Evolutionary conservation across 2,888 invertebrate species (phyloP).

Genomic region (Ypsolopha scabrella): DNA sequence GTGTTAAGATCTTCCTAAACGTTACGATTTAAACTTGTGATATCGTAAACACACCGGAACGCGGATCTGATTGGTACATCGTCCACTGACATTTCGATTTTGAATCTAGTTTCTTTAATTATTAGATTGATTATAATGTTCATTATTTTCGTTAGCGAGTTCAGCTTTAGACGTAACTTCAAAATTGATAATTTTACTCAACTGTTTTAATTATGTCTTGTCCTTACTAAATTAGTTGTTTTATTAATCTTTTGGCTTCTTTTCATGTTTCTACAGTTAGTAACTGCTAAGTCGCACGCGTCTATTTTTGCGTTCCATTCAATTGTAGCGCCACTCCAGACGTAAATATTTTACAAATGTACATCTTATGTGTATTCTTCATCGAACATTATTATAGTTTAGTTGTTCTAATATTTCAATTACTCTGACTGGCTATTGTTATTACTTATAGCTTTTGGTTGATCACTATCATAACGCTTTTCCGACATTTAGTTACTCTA

Average conservation of each 20-base stretch:
- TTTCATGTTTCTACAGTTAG: too few relatives aligned
- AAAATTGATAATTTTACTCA: not conserved
- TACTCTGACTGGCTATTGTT: too few relatives aligned
- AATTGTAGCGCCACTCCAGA: constrained; percentile 15
- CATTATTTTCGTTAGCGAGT: not conserved
- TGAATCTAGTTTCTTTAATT: constrained; percentile 14
- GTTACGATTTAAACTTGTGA: constrained; percentile 13
- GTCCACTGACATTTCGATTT: constrained; percentile 50
- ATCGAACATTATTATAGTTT: not conserved
- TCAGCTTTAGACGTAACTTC: not conserved
- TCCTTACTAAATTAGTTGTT: constrained; percentile 7
- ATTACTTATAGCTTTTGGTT: too few relatives aligned
- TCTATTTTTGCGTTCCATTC: constrained; percentile 28
- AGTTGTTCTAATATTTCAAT: too few relatives aligned
- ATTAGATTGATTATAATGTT: not conserved
- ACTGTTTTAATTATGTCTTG: not conserved
- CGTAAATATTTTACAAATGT: constrained; percentile 13
- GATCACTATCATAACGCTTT: too few relatives aligned
- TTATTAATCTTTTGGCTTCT: constrained; percentile 7
- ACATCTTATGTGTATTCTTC: constrained; percentile 10
- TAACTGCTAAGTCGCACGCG: constrained; percentile 1
- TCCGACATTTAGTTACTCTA: too few relatives aligned
- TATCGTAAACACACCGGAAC: constrained; percentile 32
- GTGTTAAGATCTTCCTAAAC: constrained; percentile 18
- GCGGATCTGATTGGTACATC: constrained; percentile 38